Evolutionary conservation across 2,797 vertebrate species (phyloP), one percentile per base, ranked within the genome.

Genomic region (Apodemus agrarius): DNA sequence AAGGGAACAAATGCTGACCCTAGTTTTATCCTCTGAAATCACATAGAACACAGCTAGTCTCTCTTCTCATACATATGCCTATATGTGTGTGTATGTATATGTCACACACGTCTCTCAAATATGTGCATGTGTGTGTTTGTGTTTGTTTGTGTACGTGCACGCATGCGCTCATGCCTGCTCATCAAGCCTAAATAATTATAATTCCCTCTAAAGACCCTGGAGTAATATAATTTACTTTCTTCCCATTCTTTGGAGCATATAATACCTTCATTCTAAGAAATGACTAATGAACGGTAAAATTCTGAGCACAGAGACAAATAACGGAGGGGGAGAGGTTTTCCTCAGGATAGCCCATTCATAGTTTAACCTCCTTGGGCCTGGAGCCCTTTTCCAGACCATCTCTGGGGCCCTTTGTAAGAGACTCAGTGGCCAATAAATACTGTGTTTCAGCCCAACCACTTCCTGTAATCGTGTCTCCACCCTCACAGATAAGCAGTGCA

Each of bases 401-500:
- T 95, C 75, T 37, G 43, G 72, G 37, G 26, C 12, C 78, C 49
- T 34, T 13, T 14, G 3, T 29, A 40, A 26, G 8, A 92, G 49
- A 82, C 31, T 86, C 9, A 2, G 4, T 9, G 24, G 40, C 4
- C 10, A 54, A 26, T 37, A 67, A 46, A 61, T 46, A 19, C 57
- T 95, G 31, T 34, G 4, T 1, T 10, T 80, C 67, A 17, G 59
- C 57, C 69, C 78, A 46, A 24, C 16, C 78, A 8, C 76, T 26
- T 87, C 79, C 82, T 57, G 59, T 97, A 67, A 94, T 52, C 16
- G 1, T 37, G 40, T 57, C 93, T 85, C 97, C 88, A 4, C 88
- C 96, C 57, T 95, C 96, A 17, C 98, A 99, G 99, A 99, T 34
- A 99, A 99, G 96, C 97, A 98, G 89, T 99, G 99, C 97, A 98